Evolutionary conservation across 1,140 invertebrate species (phyloP).

Genomic region (Ips typographus): DNA sequence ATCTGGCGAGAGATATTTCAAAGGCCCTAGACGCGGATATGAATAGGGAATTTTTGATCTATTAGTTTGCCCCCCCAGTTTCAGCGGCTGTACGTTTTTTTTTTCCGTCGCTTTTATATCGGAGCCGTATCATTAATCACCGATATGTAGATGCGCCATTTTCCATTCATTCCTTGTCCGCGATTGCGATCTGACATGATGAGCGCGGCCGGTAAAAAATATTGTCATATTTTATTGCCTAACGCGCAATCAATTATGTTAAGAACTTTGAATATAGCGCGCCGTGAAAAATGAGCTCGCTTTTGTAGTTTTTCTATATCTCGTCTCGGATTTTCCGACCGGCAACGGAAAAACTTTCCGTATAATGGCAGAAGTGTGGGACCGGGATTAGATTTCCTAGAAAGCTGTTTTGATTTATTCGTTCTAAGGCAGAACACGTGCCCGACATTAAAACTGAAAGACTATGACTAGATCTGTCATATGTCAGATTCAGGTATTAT

Average conservation of each 20-base stretch:
- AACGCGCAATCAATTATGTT: constrained; percentile 34
- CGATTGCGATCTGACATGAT: constrained; percentile 66
- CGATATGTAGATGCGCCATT: constrained; percentile 37
- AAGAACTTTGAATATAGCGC: constrained; percentile 26
- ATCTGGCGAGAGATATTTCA: constrained; percentile 23
- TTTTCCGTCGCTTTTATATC: constrained; percentile 24
- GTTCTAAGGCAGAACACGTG: too few species aligned
- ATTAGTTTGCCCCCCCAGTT: constrained; percentile 30
- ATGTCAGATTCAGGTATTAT: too few species aligned
- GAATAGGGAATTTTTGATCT: constrained; percentile 35
- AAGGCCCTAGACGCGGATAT: constrained; percentile 9
- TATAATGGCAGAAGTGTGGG: constrained; percentile 5
- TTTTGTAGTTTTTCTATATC: constrained; percentile 23
- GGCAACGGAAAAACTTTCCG: constrained; percentile 4
- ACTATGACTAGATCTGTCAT: too few species aligned
- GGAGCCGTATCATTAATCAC: constrained; percentile 33
- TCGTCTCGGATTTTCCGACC: constrained; percentile 2
- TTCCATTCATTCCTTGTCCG: constrained; percentile 54
- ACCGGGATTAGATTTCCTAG: not conserved
- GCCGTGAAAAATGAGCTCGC: constrained; percentile 24
- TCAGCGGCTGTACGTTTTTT: constrained; percentile 26
- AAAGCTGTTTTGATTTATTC: too few species aligned
- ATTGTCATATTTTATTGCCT: constrained; percentile 36
- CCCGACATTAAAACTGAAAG: too few species aligned
- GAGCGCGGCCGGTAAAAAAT: constrained; percentile 33